phyloP scores from a whole-genome alignment of 2,113 vertebrate species.

The Sitta europaea region DNA sequence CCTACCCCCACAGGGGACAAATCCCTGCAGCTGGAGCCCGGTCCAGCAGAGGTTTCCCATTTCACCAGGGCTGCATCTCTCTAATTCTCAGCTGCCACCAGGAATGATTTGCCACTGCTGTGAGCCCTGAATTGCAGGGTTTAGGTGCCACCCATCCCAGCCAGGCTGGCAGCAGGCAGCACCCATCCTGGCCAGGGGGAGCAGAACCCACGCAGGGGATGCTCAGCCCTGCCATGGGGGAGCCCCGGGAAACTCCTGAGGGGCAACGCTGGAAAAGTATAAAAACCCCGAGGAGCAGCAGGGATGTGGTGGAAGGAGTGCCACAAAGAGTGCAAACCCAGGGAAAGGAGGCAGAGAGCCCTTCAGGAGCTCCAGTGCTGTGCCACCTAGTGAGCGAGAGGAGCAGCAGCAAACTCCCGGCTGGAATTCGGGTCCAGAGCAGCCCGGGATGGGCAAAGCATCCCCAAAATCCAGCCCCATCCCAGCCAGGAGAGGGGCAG shows the following conservation, averaged over 20 bases:
- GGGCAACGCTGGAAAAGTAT: neutral
- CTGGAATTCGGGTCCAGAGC: neutral
- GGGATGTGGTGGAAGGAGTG: neutral
- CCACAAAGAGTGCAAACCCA: rapidly evolving
- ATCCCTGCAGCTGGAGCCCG: neutral
- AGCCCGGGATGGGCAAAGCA: rapidly evolving
- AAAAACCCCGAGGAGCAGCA: neutral
- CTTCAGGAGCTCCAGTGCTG: neutral
- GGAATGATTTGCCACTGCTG: neutral
- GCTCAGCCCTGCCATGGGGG: neutral
- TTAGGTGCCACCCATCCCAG: neutral
- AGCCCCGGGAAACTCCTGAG: neutral
- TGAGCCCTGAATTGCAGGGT: neutral
- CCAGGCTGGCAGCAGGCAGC: neutral
- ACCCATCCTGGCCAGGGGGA: neutral
- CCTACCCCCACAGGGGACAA: neutral
- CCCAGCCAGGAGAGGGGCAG: neutral
- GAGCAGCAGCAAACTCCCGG: neutral
- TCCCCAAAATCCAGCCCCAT: neutral
- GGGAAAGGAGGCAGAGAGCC: rapidly evolving
- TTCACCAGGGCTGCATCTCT: neutral
- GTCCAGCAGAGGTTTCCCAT: neutral
- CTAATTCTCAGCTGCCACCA: neutral
- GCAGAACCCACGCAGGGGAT: rapidly evolving
- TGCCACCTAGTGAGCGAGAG: conserved; percentile 38